Base-by-base conservation (phyloP, 2,113 vertebrate species). In the Lates calcarifer region DNA sequence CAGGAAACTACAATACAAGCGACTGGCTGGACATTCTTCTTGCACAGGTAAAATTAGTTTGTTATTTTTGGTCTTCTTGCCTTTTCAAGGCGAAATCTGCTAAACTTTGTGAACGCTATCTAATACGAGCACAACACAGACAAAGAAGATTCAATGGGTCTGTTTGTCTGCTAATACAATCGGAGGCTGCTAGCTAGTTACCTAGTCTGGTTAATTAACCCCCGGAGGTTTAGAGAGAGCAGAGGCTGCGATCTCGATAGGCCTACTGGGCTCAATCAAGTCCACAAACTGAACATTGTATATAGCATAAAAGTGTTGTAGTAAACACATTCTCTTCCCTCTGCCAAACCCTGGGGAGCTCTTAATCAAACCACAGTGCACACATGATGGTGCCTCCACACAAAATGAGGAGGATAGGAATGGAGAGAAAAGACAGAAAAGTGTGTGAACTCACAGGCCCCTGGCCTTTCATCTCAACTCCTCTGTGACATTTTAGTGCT, bases 201-300 rank as follows among this genome's bases (percentile, higher is more conserved):
- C 84, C 91, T 96, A 90, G 94, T 93, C 85, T 88, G 85, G 91
- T 94, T 97, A 98, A 98, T 97, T 97, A 97, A 96, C 85, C 96
- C 92, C 92, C 28, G 10, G 96, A 93, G 97, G 92, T 93, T 91
- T 72, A 62, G 53, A 83, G 49, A 86, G 86, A 89, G 93, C 79
- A 62, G 43, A 89, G 91, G 91, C 87, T 95, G 94, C 81, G 88
- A 96, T 96, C 95, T 95, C 84, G 92, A 97, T 95, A 86, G 96
- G 94, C 95, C 97, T 95, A 96, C 95, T 95, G 96, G 95, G 96
- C 91, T 94, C 96, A 97, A 97, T 98, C 97, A 98, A 83, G 85
- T 81, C 87, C 92, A 90, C 90, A 86, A 91, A 83, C 93, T 94
- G 94, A 96, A 96, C 93, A 95, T 90, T 93, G 93, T 88, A 95